phyloP scores from a whole-genome alignment of 35 echinoderm and acorn worm genomes.

The Heliocidaris tuberculata region DNA sequence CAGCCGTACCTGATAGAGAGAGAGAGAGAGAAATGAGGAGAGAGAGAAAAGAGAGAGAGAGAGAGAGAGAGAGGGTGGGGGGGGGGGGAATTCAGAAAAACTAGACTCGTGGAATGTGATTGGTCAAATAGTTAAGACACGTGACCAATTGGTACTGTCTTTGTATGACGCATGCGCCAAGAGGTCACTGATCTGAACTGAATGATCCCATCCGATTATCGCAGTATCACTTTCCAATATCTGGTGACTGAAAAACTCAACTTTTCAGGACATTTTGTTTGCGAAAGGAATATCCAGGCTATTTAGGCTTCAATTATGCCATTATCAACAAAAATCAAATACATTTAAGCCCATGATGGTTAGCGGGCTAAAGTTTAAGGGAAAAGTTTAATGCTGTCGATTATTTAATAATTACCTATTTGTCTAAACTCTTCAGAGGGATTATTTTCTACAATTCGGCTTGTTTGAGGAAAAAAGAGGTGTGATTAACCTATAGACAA shows the following conservation, averaged over 20 bases:
- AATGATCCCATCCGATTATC: not conserved
- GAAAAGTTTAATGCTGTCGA: not conserved
- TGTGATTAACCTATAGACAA: not conserved
- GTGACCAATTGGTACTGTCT: not conserved
- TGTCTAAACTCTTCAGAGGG: not conserved
- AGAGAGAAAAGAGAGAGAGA: not conserved
- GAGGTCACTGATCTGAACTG: not conserved
- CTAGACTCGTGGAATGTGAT: not conserved
- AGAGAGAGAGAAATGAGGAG: not conserved
- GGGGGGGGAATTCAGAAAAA: not conserved
- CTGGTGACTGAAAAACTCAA: not conserved
- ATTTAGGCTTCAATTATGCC: not conserved
- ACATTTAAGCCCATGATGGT: not conserved
- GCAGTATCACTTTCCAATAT: not conserved
- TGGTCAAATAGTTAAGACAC: not conserved
- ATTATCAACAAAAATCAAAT: not conserved
- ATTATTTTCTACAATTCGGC: not conserved
- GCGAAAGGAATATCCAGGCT: not conserved
- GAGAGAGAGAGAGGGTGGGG: not conserved
- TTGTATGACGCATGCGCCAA: not conserved
- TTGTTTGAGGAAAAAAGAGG: not conserved
- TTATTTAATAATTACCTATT: not conserved
- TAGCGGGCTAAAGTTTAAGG: not conserved
- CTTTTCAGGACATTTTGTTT: not conserved
- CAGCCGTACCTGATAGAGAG: not conserved